Evolutionary conservation across 2,888 invertebrate genomes (phyloP).

Genomic region (Panzeria rudis): DNA sequence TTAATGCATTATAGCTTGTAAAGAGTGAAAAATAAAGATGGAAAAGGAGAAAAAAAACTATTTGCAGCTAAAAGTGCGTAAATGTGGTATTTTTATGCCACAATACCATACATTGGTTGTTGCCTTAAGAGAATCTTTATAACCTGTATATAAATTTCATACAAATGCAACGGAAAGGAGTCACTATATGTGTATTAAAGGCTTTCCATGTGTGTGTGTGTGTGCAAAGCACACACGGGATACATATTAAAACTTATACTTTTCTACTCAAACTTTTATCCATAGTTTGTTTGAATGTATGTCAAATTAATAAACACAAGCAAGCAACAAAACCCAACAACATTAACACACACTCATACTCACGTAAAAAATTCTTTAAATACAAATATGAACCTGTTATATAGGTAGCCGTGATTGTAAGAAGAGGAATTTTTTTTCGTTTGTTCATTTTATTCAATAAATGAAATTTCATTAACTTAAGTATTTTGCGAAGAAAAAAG

Average conservation of each 20-base stretch:
- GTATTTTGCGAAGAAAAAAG: not conserved
- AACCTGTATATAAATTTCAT: not conserved
- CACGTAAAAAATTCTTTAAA: not conserved
- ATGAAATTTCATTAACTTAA: constrained; percentile 39
- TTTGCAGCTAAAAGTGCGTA: constrained; percentile 55
- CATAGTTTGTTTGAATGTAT: constrained; percentile 26
- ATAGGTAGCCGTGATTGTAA: not conserved
- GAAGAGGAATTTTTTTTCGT: no score
- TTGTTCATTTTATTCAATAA: constrained; percentile 32
- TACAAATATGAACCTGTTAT: not conserved
- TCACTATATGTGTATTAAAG: not conserved
- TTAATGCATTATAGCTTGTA: constrained; percentile 35
- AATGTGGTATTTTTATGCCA: constrained; percentile 63
- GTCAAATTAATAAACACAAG: constrained; percentile 48
- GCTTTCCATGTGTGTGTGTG: not conserved
- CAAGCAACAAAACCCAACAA: not conserved
- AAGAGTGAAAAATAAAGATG: constrained; percentile 2
- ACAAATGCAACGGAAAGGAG: constrained; percentile 16
- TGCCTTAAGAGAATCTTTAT: constrained; percentile 54
- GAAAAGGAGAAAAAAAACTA: constrained; percentile 1
- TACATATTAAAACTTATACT: constrained; percentile 54
- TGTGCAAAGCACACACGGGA: not conserved
- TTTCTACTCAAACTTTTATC: constrained; percentile 15
- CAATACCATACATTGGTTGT: constrained; percentile 51
- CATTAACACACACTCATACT: not conserved